phyloP scores from a whole-genome alignment of 2,888 invertebrate genomes.

The Netelia virgata region DNA sequence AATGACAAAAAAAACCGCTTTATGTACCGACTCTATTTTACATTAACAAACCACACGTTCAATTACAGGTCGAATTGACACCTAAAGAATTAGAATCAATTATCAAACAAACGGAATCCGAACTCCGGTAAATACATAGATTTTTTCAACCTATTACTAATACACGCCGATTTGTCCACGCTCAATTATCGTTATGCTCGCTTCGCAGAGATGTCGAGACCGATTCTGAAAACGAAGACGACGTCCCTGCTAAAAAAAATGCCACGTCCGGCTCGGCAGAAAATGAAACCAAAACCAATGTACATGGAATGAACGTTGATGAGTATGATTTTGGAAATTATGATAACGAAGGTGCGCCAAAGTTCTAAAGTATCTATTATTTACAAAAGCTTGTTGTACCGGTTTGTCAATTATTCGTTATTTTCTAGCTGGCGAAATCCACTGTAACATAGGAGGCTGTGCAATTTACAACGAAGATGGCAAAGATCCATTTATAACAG shows the following conservation, averaged over 20 bases:
- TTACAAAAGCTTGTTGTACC: not conserved
- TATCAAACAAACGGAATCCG: slow-evolving; percentile 90
- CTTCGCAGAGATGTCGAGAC: slow-evolving; percentile 71
- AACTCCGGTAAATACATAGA: slow-evolving; percentile 86
- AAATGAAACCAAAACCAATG: slow-evolving; percentile 41
- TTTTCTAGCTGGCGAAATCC: slow-evolving; percentile 76
- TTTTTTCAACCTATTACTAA: too few species aligned
- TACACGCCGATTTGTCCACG: not conserved
- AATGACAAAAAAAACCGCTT: too few species aligned
- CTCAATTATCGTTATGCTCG: slow-evolving; percentile 9
- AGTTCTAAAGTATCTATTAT: slow-evolving; percentile 54
- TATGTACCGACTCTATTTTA: too few species aligned
- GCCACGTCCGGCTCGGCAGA: not conserved
- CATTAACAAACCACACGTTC: not conserved
- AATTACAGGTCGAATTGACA: slow-evolving; percentile 89
- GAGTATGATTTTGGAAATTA: slow-evolving; percentile 92
- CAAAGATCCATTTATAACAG: slow-evolving; percentile 79
- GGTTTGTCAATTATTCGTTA: not conserved
- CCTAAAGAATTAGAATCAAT: slow-evolving; percentile 91
- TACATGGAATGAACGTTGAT: slow-evolving; percentile 84
- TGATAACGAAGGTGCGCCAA: slow-evolving; percentile 88
- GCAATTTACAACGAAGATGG: slow-evolving; percentile 77
- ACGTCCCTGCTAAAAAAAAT: slow-evolving; percentile 71
- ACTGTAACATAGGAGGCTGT: slow-evolving; percentile 80
- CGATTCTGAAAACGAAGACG: slow-evolving; percentile 81